Evolutionary conservation across 2,888 invertebrate genomes (phyloP), one percentile per base, ranked within the genome.

Genomic region (Dicyrtoma fusca): DNA sequence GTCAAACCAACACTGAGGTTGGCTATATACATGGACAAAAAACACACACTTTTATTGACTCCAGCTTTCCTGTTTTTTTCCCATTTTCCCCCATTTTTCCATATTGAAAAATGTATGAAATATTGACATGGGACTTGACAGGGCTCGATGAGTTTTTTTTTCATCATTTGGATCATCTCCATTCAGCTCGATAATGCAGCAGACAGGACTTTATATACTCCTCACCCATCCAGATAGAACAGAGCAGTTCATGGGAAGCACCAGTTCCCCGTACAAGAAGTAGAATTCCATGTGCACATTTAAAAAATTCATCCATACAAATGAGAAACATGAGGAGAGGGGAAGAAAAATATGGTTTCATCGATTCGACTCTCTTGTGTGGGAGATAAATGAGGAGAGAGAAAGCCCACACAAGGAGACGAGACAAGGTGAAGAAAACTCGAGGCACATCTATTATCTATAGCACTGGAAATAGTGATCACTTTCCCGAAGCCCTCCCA

Each of bases 41-140:
- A 34, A 34, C 34, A 34, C 34, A 34, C 34, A 34, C 34, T 34
- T 34, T 34, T 34, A 34, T 34, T 34, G 34, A 34, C 34, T 34
- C 3, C 34, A 34, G 34, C 34, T 34, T 34, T 34, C 8, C 34
- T 6, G 34, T 8, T 59, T 59, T 13, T 26, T 1, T 59, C 25
- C 23, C 6, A 26, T 34, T 34, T 57, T 26, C 13, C 25, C 23
- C 23, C 59, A 42, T 64, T 64, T 47, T 47, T 25, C 64, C 64
- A 11, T 64, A 64, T 64, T 64, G 64, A 64, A 49, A 51, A 51
- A 49, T 49, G 51, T 26, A 64, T 64, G 51, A 64, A 64, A 25
- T 64, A 64, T 64, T 64, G 64, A 64, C 64, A 64, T 64, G 64
- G 47, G 51, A 25, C 26, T 25, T 64, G 34, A 49, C 49, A 49